Evolutionary conservation across 1,140 invertebrate genomes (phyloP), one percentile per base, ranked within the genome.

Genomic region (Orchestia grillus): DNA sequence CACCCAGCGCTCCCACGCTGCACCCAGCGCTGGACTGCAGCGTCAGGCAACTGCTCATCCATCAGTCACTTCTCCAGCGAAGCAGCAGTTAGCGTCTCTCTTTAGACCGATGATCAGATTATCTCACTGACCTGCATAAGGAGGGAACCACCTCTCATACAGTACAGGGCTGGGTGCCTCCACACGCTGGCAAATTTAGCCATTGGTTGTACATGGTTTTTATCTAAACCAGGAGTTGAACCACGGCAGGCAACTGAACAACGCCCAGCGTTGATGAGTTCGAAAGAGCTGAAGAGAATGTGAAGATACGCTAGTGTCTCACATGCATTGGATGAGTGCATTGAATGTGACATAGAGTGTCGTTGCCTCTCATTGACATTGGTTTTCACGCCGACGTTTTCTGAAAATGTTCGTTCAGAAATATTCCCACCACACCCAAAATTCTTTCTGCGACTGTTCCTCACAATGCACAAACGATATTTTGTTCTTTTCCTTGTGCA

Each of bases 61-160:
- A 94, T 94, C 92, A 94, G 44, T 94, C 23, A 94, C 44, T 94
- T 45, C 44, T 44, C 92, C 8, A 94, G 43, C 92, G 40, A 40
- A 94, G 44, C 43, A 42, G 92, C 92, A 94, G 43, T 94, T 94
- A 94, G 92, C 92, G 92, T 94, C 92, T 44, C 4, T 90, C 88
- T 42, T 90, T 44, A 90, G 88, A 94, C 92, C 40, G 92, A 44
- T 45, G 44, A 94, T 45, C 92, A 44, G 92, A 94, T 94, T n/a
- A 94, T 45, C 92, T 90, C 88, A 44, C 43, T 90, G 88, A 15
- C 88, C n/a, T 77, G 62, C 28, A 77, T 77, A 28, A 77, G 62
- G 47, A 53, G 47, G 47, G 47, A 53, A 53, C 47, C 62, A 15
- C 62, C 62, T 77, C 28, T 77, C 62, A 77, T 77, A 77, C 62